Conservation (phyloP, 2,888 invertebrate species). For the Lissonota sp. region DNA sequence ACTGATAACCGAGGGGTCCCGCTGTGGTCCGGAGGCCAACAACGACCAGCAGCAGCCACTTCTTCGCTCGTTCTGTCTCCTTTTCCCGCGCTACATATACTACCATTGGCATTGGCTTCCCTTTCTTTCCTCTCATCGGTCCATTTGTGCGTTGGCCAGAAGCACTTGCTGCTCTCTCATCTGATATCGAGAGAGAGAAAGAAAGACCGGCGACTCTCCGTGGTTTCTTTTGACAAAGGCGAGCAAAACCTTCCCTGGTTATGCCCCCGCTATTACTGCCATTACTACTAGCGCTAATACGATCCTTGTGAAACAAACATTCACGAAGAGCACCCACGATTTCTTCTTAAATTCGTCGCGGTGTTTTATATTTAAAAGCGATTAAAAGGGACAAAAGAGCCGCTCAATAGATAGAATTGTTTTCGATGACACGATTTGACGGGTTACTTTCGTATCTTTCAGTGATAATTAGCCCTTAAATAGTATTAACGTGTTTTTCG, state of each 20-base stretch:
- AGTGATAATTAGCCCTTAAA: conserved; percentile 26
- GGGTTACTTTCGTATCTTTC: background rate
- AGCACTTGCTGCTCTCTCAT: conserved; percentile 47
- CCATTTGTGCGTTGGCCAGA: conserved; percentile 16
- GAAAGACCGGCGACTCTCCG: background rate
- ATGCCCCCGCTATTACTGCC: background rate
- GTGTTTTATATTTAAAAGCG: conserved; percentile 55
- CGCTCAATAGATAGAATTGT: conserved; percentile 57
- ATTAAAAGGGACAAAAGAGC: conserved; percentile 76
- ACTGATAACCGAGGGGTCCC: conserved; percentile 77
- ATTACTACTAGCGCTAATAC: conserved; percentile 50
- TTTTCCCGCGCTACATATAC: conserved; percentile 27
- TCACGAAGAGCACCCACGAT: conserved; percentile 9
- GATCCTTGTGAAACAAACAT: conserved; percentile 46
- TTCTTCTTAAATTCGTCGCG: conserved; percentile 77
- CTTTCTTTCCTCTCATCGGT: conserved; percentile 32
- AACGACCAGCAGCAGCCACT: conserved; percentile 31
- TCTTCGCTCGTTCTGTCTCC: conserved; percentile 23
- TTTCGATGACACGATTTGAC: background rate
- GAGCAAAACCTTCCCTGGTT: conserved; percentile 31
- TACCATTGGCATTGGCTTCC: conserved; percentile 36
- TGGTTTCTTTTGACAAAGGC: conserved; percentile 50
- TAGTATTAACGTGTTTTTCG: too few relatives aligned
- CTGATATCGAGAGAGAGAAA: conserved; percentile 57
- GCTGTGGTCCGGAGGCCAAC: conserved; percentile 57